Evolutionary conservation across 2,797 vertebrate species (phyloP), one percentile per base, ranked within the genome.

Genomic region (Cyclura pinguis): DNA sequence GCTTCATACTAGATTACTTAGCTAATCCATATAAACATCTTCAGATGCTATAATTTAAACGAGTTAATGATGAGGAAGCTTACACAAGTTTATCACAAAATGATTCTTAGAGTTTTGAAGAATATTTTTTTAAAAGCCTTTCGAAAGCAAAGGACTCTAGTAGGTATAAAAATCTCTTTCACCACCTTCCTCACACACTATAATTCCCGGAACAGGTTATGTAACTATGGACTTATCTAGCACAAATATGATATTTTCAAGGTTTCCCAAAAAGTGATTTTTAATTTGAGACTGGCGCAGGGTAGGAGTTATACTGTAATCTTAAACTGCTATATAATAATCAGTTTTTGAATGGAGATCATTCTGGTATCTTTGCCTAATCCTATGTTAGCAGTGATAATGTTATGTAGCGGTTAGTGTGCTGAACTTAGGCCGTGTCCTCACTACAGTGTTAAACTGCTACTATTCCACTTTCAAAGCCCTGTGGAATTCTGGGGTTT

Each of bases 11-110:
- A 95, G 93, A 95, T 96, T 96, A 95, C 93, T 94, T 96, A 95
- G 95, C 91, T 96, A 95, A 95, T 96, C 95, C 94, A 96, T 97
- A 96, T 96, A 96, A 96, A 94, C 94, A 96, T 95, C 94, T 95
- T 94, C 94, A 95, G 84, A 95, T 76, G 94, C 91, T 93, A 96
- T 91, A 96, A 95, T 96, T 96, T 96, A 92, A 96, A 92, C 87
- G 89, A 94, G 86, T 92, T 95, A 93, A 85, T 93, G 87, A 91
- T 84, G 93, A 96, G 82, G 93, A 96, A 95, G 78, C 92, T 94
- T 91, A 96, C 94, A 93, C 89, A 93, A 95, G 95, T 96, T 96
- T 96, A 91, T 95, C 95, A 95, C 83, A 90, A 93, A 95, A 94
- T 93, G 96, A 95, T 92, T 95, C 95, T 91, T 95, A 94, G 92